phyloP scores from a whole-genome alignment of 2,888 invertebrate species.

The Pristionchus japonicus region DNA sequence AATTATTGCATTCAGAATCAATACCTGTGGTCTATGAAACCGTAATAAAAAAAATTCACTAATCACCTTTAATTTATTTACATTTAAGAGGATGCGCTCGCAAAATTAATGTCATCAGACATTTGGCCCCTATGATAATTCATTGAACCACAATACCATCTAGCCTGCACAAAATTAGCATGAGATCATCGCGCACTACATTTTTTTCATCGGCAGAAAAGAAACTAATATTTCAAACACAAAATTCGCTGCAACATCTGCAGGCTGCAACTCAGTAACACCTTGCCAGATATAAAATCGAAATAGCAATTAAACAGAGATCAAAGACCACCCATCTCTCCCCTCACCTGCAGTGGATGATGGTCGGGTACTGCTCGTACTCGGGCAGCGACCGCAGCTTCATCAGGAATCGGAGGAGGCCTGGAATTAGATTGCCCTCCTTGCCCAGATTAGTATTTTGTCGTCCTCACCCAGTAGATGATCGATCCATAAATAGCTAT shows the following conservation, averaged over 20 bases:
- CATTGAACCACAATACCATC: too few species aligned
- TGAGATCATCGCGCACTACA: too few species aligned
- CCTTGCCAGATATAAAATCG: too few species aligned
- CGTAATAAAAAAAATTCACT: background rate
- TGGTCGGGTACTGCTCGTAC: conserved; percentile 68
- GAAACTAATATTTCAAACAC: too few species aligned
- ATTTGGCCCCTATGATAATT: too few species aligned
- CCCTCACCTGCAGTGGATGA: conserved; percentile 87
- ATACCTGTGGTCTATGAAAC: background rate
- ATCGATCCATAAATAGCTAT: background rate
- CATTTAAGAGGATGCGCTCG: too few species aligned
- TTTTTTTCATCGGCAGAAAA: too few species aligned
- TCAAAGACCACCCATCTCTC: background rate
- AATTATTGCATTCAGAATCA: background rate
- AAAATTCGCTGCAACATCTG: too few species aligned
- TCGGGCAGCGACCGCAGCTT: conserved; percentile 77
- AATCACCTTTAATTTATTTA: background rate
- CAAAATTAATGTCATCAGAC: too few species aligned
- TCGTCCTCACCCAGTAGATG: too few species aligned
- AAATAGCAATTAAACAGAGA: background rate
- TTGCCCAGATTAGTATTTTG: too few species aligned
- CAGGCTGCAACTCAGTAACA: too few species aligned
- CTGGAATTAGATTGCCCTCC: background rate
- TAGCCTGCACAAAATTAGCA: background rate
- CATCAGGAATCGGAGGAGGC: conserved; percentile 59